Base-by-base conservation (phyloP, 2,797 vertebrate species). In the Petrocephalus schoutedeni region DNA sequence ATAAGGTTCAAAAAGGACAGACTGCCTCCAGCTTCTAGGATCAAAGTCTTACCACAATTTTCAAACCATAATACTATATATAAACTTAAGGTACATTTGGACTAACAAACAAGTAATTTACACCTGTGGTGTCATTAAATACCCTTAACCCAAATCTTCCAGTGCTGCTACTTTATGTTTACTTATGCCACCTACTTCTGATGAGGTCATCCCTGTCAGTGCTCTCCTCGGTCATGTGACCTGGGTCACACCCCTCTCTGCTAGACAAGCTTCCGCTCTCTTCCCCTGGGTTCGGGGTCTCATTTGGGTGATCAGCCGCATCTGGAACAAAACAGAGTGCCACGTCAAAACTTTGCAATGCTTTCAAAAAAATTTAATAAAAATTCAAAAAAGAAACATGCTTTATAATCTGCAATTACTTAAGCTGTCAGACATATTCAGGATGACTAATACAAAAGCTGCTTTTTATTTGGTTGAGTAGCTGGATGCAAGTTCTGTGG, bases 171-270 rank as follows among this genome's bases (percentile, higher is more conserved):
- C 56, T 85, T 28, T 45, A 61, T n/a, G 57, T 49, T 45, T 45
- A 28, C 57, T 61, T 32, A 21, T 86, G 36, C 14, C 89, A 95
- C 98, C 97, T 97, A 99, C 98, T 97, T 97, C 94, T 97, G 91
- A 99, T 94, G 90, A 98, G 96, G 92, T 96, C 94, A 87, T 91
- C 92, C 93, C 95, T 94, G 89, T 93, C 91, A 91, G 88, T 14
- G 94, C 94, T 95, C 90, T 93, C 96, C 93, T 93, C 95, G 1
- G 93, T 90, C 89, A 95, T 88, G 90, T 94, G 95, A 90, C 94
- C 94, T 89, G 92, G 93, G 91, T 92, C 95, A 90, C 94, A 91
- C 88, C 90, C 92, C 87, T 94, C 95, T 93, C 91, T 93, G 89
- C 93, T 95, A 92, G 90, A 92, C 86, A 91, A 90, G 88, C 92